Evolutionary conservation across 37 sponge, comb jelly and placozoan genomes (phyloP).

Genomic region (Chondrosia reniformis): DNA sequence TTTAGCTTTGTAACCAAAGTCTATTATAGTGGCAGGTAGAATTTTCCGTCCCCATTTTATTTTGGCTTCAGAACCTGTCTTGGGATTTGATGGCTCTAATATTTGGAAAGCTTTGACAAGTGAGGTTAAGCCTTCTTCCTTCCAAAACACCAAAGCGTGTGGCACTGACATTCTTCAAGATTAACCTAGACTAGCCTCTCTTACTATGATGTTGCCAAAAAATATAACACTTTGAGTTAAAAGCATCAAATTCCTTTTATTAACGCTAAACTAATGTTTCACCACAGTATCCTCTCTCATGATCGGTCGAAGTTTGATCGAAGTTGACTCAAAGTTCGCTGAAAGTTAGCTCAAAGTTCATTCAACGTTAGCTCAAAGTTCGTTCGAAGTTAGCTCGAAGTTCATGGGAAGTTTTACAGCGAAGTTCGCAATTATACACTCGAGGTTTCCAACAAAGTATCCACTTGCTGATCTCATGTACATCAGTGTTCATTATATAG

Average conservation of each 20-base stretch:
- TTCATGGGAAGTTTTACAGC: background rate
- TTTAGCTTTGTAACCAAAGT: background rate
- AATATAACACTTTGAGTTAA: no score
- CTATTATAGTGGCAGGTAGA: background rate
- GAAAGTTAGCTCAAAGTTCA: background rate
- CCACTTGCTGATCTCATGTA: no score
- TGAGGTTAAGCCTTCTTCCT: constrained; percentile 17
- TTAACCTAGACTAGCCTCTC: no score
- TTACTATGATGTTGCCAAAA: no score
- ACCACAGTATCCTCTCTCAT: no score
- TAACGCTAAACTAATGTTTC: no score
- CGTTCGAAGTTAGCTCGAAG: no score
- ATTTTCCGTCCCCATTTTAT: background rate
- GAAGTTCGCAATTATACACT: no score
- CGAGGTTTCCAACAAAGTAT: no score
- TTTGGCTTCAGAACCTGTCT: background rate
- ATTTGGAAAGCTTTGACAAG: background rate
- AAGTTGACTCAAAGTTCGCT: background rate
- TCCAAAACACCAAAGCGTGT: constrained; percentile 6
- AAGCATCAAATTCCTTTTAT: no score
- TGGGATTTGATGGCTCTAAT: background rate
- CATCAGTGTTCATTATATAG: no score
- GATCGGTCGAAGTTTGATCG: background rate
- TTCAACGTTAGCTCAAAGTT: background rate
- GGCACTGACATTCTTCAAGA: background rate